Base-by-base conservation (phyloP, 2,113 vertebrate genomes). In the Centrocercus urophasianus region DNA sequence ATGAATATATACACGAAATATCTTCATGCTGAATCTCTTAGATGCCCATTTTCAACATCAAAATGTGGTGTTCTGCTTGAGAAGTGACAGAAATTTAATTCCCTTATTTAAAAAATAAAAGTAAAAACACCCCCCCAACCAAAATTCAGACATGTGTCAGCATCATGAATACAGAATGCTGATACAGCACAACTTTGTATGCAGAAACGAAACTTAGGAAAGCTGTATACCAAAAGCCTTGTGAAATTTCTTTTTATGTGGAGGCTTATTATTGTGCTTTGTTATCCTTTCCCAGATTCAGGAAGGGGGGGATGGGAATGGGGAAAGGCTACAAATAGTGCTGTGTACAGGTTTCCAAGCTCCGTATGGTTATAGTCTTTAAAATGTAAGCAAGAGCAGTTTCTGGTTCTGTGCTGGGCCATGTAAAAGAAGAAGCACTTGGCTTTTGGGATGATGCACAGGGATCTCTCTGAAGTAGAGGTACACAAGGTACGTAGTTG, bases 241-340 rank as follows among this genome's bases (percentile, higher is more conserved):
- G 64, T 73, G 85, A 83, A 86, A 56, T 77, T 93, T 93, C 67
- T 72, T 76, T 72, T 75, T 86, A 20, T 90, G 15, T 59, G 72
- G 36, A 88, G 17, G 9, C 38, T 93, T 63, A 22, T 48, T 59
- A 21, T 59, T 60, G 24, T 47, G 42, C 38, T 74, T 81, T 84
- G 13, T 34, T 66, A 14, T 18, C 19, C 7, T 84, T 89, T 59
- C 43, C 21, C 21, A 45, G n/a, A 40, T 66, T 88, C 30, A 34
- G 50, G 83, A 87, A 45, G 24, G 11, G 19, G 3, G 13, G 5
- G 38, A 10, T 59, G 28, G 40, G 34, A 13, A 16, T 43, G 42
- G 42, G 57, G 72, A 32, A 28, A 65, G 34, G 63, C 57, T 83
- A 65, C 66, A 38, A 52, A 18, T 56, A 76, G 10, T 1, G 4